Base-by-base conservation (phyloP, 2,888 invertebrate genomes). In the Phalangium opilio region DNA sequence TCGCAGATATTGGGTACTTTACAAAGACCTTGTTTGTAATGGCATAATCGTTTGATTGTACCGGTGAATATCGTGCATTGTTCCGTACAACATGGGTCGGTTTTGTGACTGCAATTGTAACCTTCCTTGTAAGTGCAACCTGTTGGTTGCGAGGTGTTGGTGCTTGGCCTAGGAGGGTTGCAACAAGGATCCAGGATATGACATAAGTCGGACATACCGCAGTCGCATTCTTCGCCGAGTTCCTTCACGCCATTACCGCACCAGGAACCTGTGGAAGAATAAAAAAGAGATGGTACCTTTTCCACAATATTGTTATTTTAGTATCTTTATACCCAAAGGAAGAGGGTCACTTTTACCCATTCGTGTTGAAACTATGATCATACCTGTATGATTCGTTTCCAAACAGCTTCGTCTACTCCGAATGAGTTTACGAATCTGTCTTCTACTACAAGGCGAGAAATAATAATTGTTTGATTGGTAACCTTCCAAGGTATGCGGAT, bases 161-260 rank as follows among this genome's bases (percentile, higher is more conserved):
- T 11, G 14, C 5, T 15, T 3, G 3, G 3, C 15, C 39, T 15
- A 7, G 19, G 41, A 8, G 41, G 41, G 18, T 14, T 40, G 18
- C 41, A 40, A 18, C 41, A 40, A 17, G 41, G 41, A 18, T 40
- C 41, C 12, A 18, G 12, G 7, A 17, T 7, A 12, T 18, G 3
- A 19, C 41, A 40, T 12, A 12, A 12, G 7, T 18, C 18, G 7
- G 4, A 3, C 12, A 12, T 5, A 4, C 41, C 41, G 15, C 41
- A 40, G 18, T 40, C 41, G 18, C 41, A 40, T 40, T 40, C 41
- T 18, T 40, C 41, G 41, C 41, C 41, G 3, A 40, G 3, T 40
- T 40, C 41, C 5, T 15, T 14, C 3, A 40, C 18, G 5, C 41
- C 41, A 17, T 40, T 40, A 7, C 41, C 41, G 18, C 41, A 40